Evolutionary conservation across 2,113 vertebrate genomes (phyloP).

Genomic region (Spea multiplicata): DNA sequence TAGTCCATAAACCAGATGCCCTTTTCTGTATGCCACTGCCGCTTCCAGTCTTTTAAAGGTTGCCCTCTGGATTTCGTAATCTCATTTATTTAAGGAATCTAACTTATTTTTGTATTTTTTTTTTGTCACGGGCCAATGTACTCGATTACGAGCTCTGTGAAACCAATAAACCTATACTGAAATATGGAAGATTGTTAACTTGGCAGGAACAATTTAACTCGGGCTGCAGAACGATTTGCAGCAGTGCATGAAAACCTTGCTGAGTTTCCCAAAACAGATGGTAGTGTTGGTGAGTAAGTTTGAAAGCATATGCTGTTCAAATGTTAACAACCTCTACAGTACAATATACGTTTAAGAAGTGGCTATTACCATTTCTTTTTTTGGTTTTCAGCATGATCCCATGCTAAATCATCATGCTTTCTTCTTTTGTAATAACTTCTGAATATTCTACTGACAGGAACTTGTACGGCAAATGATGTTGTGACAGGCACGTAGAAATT

Average conservation of each 20-base stretch:
- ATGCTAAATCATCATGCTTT: too few species aligned
- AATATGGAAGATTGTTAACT: slow-evolving; percentile 48
- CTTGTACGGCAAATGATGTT: too few species aligned
- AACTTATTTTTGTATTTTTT: slow-evolving; percentile 38
- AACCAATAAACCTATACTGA: slow-evolving; percentile 51
- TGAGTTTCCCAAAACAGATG: too few species aligned
- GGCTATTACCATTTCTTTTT: too few species aligned
- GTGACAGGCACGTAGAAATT: too few species aligned
- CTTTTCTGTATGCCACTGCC: not conserved
- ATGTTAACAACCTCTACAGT: too few species aligned
- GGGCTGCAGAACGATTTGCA: slow-evolving; percentile 54
- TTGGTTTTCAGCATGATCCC: too few species aligned
- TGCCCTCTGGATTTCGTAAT: slow-evolving; percentile 38
- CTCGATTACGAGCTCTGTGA: slow-evolving; percentile 50
- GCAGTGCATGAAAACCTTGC: not conserved
- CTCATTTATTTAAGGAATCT: slow-evolving; percentile 39
- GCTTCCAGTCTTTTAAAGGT: not conserved
- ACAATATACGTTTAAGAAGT: too few species aligned
- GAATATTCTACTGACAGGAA: too few species aligned
- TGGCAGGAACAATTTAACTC: slow-evolving; percentile 54
- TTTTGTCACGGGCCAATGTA: slow-evolving; percentile 38
- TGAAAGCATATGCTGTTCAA: too few species aligned
- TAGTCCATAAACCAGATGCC: not conserved
- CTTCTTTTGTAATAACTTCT: too few species aligned
- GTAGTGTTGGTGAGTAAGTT: too few species aligned